Evolutionary conservation across 2,797 vertebrate species (phyloP).

Genomic region (Betta splendens): DNA sequence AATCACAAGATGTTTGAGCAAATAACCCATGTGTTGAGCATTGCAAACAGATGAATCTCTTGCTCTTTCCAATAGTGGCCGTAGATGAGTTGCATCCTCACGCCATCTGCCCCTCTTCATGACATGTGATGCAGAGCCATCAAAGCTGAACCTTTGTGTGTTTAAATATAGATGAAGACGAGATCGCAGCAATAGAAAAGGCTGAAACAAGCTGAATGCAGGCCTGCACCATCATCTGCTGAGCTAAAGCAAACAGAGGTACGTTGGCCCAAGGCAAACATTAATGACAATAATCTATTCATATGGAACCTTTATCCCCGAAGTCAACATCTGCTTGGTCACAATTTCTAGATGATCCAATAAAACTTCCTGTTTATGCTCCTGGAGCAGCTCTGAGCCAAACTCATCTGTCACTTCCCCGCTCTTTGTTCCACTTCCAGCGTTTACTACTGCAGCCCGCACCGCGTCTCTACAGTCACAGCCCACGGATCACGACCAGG

Average conservation of each 20-base stretch:
- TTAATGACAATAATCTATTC: constrained; percentile 33
- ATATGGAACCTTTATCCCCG: constrained; percentile 18
- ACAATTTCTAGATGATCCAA: constrained; percentile 8
- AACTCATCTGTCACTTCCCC: constrained; percentile 51
- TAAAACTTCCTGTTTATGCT: constrained; percentile 11
- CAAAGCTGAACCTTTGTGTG: constrained; percentile 24
- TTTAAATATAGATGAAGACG: constrained; percentile 8
- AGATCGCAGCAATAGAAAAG: constrained; percentile 8
- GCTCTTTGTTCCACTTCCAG: constrained; percentile 45
- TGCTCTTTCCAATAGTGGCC: constrained; percentile 14
- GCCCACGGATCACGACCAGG: constrained; percentile 38
- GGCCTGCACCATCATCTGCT: constrained; percentile 22
- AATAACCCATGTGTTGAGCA: no score
- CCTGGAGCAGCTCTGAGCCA: constrained; percentile 14
- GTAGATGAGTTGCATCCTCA: not conserved
- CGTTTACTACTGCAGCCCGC: constrained; percentile 27
- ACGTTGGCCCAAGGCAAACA: constrained; percentile 40
- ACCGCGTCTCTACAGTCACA: constrained; percentile 27
- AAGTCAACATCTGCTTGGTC: constrained; percentile 47
- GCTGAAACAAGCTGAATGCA: constrained; percentile 15
- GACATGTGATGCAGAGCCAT: constrained; percentile 18
- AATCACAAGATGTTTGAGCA: no score
- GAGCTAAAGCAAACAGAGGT: constrained; percentile 45
- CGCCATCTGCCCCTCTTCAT: constrained; percentile 1
- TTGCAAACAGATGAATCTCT: no score